Conservation (phyloP, 2,797 vertebrate genomes). For the Megalops cyprinoides region DNA sequence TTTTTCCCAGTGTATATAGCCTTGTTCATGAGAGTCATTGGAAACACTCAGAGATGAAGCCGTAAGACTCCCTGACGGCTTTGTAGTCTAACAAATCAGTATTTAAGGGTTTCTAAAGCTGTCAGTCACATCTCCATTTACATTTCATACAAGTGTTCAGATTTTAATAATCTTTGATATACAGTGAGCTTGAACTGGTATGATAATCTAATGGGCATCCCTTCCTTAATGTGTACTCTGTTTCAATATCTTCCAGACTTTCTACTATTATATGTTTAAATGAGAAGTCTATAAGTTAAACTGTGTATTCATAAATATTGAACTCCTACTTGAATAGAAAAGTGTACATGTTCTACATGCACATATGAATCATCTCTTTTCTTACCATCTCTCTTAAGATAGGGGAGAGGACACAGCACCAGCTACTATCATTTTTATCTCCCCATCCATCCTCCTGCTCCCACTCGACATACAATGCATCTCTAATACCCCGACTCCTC, state of each 20-base stretch:
- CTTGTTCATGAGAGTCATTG: no score
- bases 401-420: not conserved
- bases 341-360: not conserved
- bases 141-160: not conserved
- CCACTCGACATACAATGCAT: slow-evolving; percentile 15
- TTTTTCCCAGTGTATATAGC: no score
- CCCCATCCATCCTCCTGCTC: slow-evolving; percentile 13
- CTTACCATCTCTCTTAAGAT: not conserved
- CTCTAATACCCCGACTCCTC: slow-evolving; percentile 17
- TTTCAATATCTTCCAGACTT: not conserved
- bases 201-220: not conserved
- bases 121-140: not conserved
- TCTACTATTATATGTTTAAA: not conserved
- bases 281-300: no score
- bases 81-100: not conserved
- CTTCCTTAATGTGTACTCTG: not conserved
- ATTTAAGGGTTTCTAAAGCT: not conserved
- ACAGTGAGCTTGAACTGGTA: not conserved
- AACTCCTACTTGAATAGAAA: not conserved
- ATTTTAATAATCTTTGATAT: not conserved
- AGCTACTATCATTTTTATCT: slow-evolving; percentile 3
- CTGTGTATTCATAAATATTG: not conserved
- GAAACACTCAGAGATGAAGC: not conserved
- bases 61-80: not conserved
- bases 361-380: not conserved